phyloP scores from a whole-genome alignment of 2,113 vertebrate genomes.

The Myocastor coypus region DNA sequence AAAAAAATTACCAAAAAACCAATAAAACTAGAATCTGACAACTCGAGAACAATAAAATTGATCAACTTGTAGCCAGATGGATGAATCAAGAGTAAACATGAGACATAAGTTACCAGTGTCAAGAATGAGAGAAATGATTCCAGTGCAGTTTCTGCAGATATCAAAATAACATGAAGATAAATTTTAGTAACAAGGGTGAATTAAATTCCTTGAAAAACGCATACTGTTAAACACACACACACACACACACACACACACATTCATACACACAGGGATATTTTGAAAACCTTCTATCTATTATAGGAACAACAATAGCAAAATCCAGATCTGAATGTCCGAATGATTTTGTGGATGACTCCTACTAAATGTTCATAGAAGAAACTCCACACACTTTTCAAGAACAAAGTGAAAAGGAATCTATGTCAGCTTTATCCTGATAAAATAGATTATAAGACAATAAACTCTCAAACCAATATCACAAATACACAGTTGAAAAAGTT shows the following conservation, averaged over 20 bases:
- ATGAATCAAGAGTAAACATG: background rate
- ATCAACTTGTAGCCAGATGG: background rate
- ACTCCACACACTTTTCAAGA: background rate
- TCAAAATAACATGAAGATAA: background rate
- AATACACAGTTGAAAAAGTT: background rate
- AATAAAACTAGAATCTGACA: background rate
- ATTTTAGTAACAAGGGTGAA: background rate
- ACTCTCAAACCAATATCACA: background rate
- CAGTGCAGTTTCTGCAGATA: background rate
- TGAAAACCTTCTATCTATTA: background rate
- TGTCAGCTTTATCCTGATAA: background rate
- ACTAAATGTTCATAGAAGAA: background rate
- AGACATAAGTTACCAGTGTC: background rate
- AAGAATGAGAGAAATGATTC: background rate
- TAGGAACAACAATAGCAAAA: background rate
- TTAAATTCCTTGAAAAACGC: background rate
- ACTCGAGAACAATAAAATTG: background rate
- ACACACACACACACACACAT: background rate
- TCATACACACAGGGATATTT: background rate
- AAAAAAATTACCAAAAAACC: background rate
- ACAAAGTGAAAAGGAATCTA: background rate
- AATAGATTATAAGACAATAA: background rate
- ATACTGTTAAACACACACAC: background rate
- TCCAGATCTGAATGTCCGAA: background rate
- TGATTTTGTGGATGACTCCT: background rate